Evolutionary conservation across 2,888 invertebrate species (phyloP), one percentile per base, ranked within the genome.

Genomic region (Piscicola geometra): DNA sequence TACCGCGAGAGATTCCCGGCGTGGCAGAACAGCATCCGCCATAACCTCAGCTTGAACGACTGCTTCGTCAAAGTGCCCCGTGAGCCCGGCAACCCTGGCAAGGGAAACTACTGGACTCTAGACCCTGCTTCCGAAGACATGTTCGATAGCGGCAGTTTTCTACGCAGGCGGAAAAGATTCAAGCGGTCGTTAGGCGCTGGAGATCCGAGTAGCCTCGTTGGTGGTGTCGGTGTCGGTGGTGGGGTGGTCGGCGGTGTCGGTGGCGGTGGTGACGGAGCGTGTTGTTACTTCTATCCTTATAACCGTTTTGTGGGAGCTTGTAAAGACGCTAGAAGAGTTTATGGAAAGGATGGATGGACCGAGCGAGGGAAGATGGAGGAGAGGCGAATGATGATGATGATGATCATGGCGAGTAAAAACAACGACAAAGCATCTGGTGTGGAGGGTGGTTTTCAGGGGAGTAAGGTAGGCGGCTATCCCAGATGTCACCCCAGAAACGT

Each of bases 121-220:
- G 97, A 98, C 85, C 99, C 99, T 0, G 87, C 94, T 79, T 94
- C 95, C 12, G 97, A 98, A 84, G 97, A 98, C 83, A 99, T 99
- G 99, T 99, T 99, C 85, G 99, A 99, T 84, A 99, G 99, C 84
- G 99, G 99, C 0, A 94, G 94, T 82, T 99, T 99, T 84, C 87
- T 99, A 79, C 87, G 99, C 52, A 89, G 99, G 36, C 87, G 99
- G 81, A 99, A 99, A 87, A 88, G 97, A 74, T 97, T 76, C 67
- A 76, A 76, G 68, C 12, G 76, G 25, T 33, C 30, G 1, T 68
- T 64, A 9, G 25, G 25, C 25, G 60, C n/a, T n/a, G n/a, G n/a
- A n/a, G n/a, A n/a, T n/a, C n/a, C n/a, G n/a, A n/a, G n/a, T n/a
- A n/a, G n/a, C n/a, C n/a, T 5, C 9, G 15, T 15, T 15, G 41